Conservation (phyloP, 2,888 invertebrate species). For the Polydrusus tereticollis region DNA sequence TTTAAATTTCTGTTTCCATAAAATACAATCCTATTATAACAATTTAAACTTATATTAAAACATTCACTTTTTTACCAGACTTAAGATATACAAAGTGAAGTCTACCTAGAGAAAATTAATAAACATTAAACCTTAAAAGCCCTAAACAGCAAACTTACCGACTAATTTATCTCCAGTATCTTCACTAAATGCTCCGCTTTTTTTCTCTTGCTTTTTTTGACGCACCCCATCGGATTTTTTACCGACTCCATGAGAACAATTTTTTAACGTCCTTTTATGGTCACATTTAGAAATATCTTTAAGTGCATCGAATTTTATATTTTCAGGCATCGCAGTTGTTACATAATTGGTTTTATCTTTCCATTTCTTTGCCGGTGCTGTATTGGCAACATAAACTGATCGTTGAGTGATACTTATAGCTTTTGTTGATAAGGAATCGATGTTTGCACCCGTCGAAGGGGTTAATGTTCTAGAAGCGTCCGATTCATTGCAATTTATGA, state of each 20-base stretch:
- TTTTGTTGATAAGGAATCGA: constrained; percentile 12
- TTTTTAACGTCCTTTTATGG: constrained; percentile 7
- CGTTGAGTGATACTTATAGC: neutral
- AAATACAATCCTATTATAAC: no score
- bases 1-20: no score
- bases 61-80: no score
- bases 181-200: neutral
- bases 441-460: neutral
- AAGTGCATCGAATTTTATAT: neutral
- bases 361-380: neutral
- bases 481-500: neutral
- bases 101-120: neutral
- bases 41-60: no score
- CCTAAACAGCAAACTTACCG: constrained; percentile 1
- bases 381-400: neutral
- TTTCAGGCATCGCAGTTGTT: neutral
- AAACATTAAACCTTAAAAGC: neutral
- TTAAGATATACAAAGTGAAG: neutral
- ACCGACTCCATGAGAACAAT: neutral
- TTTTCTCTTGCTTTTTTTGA: neutral
- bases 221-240: neutral
- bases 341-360: neutral
- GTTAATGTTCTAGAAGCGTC: neutral
- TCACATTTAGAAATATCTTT: neutral
- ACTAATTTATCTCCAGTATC: neutral